A percentile compares a stretch with the other conserved stretches of the same genome.
These are phyloP conservation scores for Hydropsyche betteni DNA, from an alignment of 2,888 invertebrate genomes.

Conservation along the genomic window DNA sequence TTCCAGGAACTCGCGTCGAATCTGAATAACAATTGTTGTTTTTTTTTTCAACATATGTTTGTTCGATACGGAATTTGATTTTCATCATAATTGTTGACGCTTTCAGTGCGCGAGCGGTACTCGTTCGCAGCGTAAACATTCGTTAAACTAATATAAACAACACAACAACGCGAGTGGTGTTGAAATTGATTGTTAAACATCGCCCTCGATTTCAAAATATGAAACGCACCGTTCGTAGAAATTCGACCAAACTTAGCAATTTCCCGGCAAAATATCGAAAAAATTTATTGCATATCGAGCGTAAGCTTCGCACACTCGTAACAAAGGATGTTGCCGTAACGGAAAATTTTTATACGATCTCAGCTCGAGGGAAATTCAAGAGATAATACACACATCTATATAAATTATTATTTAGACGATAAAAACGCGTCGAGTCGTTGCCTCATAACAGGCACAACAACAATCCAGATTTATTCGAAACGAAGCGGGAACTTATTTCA, in stretches of 20 bases:
- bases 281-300: background rate
- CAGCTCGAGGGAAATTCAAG: background rate
- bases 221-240: constrained; percentile 15
- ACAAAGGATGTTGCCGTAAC: too few species aligned
- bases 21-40: too few species aligned
- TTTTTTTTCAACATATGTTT: too few species aligned
- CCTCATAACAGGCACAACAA: background rate
- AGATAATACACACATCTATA: background rate
- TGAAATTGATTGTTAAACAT: constrained; percentile 19
- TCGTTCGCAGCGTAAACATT: background rate
- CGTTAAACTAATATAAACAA: constrained; percentile 12
- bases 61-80: too few species aligned
- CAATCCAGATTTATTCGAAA: constrained; percentile 3
- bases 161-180: constrained; percentile 6
- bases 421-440: background rate
- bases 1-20: background rate
- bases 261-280: constrained; percentile 16
- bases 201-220: constrained; percentile 18
- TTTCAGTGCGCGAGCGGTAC: background rate
- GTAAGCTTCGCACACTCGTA: background rate
- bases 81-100: too few species aligned
- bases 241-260: constrained; percentile 14
- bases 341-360: background rate
- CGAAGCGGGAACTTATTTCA: constrained; percentile 9
- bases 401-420: background rate